Evolutionary conservation across 2,797 vertebrate species (phyloP).

Genomic region (Parotocinclus haroldoi): DNA sequence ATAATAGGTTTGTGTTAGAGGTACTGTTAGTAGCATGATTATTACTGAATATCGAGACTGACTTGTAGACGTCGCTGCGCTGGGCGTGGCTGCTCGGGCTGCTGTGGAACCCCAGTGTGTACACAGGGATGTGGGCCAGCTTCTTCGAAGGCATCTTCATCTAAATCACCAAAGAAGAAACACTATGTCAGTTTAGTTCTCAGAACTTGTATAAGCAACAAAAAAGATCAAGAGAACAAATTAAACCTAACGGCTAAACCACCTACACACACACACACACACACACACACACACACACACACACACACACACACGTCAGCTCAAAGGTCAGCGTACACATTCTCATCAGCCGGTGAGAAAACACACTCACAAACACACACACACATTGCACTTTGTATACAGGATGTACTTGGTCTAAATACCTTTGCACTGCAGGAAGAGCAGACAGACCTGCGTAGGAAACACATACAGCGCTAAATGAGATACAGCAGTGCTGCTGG

Average conservation of each 20-base stretch:
- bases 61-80: slow-evolving; percentile 85
- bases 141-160: slow-evolving; percentile 97
- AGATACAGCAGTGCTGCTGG: too few species aligned
- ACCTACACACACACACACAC: not conserved
- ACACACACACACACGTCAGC: slow-evolving; percentile 8
- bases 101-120: slow-evolving; percentile 88
- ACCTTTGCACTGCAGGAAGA: slow-evolving; percentile 90
- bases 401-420: slow-evolving; percentile 46
- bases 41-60: slow-evolving; percentile 55
- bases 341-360: slow-evolving; percentile 3
- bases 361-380: slow-evolving; percentile 10
- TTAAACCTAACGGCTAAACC: too few species aligned
- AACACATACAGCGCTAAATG: not conserved
- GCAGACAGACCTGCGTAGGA: slow-evolving; percentile 79
- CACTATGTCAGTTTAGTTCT: too few species aligned
- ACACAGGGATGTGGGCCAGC: slow-evolving; percentile 91
- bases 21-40: too few species aligned
- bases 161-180: slow-evolving; percentile 56
- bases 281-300: slow-evolving; percentile 6
- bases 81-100: slow-evolving; percentile 63
- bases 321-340: slow-evolving; percentile 30
- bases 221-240: too few species aligned
- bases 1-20: too few species aligned
- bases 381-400: slow-evolving; percentile 46
- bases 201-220: too few species aligned